These are phyloP conservation scores for Archaeoteleia sp. DNA, from an alignment of 2,888 invertebrate genomes.

Conservation along the genomic window DNA sequence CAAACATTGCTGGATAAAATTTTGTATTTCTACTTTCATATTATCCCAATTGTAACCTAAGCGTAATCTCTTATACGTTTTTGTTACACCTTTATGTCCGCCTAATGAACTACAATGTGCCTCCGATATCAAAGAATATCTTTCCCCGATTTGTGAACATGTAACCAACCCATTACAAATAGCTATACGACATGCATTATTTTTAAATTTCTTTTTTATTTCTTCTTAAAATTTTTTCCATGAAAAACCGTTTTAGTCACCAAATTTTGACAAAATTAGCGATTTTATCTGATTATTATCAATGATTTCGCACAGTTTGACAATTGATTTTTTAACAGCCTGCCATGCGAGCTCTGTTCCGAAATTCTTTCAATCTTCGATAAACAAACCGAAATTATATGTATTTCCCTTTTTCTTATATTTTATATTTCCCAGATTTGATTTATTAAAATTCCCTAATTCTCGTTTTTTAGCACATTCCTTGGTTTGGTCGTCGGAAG, in stretches of 20 bases:
- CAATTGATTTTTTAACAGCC: conserved; percentile 1
- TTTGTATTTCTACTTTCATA: not conserved
- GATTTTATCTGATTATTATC: too few relatives aligned
- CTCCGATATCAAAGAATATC: not conserved
- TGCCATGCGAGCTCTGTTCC: not conserved
- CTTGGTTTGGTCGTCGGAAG: too few relatives aligned
- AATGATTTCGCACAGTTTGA: too few relatives aligned
- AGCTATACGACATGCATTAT: not conserved
- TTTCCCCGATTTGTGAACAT: not conserved
- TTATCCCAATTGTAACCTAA: not conserved
- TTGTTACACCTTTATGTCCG: too few relatives aligned
- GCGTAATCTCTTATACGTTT: too few relatives aligned
- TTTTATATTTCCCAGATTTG: conserved; percentile 2
- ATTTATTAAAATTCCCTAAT: conserved; percentile 7
- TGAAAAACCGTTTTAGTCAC: not conserved
- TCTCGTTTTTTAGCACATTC: conserved; percentile 1
- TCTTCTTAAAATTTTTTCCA: not conserved
- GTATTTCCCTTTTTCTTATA: too few relatives aligned
- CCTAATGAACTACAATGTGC: conserved; percentile 5
- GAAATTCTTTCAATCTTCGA: too few relatives aligned
- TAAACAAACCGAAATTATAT: conserved; percentile 8
- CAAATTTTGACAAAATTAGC: not conserved
- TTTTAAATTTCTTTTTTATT: not conserved
- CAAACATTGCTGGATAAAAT: too few relatives aligned
- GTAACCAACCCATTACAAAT: conserved; percentile 1